These are phyloP conservation scores for Sinhomidia bicolor DNA, from an alignment of 2,888 invertebrate species.

Conservation along the genomic window DNA sequence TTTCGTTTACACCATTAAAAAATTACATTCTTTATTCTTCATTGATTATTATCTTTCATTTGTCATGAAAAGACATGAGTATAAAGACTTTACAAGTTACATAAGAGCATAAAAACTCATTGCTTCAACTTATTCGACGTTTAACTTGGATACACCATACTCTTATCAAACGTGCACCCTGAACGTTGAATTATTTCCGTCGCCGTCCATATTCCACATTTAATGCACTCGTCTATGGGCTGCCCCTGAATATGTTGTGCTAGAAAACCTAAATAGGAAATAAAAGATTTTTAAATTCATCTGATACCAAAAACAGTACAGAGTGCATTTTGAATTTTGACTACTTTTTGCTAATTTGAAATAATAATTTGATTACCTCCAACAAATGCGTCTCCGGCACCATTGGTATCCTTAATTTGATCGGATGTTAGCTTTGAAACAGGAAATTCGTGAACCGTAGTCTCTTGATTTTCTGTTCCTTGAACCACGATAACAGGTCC, in stretches of 20 bases:
- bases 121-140: too few species aligned
- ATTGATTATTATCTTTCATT: slow-evolving; percentile 3
- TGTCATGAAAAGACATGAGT: slow-evolving; percentile 23
- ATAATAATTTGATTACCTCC: slow-evolving; percentile 85
- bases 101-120: neutral
- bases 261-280: slow-evolving; percentile 94
- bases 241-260: slow-evolving; percentile 90
- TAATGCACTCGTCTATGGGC: slow-evolving; percentile 88
- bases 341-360: neutral
- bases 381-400: slow-evolving; percentile 99
- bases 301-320: too few species aligned
- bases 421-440: slow-evolving; percentile 86
- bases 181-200: slow-evolving; percentile 93
- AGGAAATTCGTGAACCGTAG: slow-evolving; percentile 84
- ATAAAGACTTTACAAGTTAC: slow-evolving; percentile 31
- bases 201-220: slow-evolving; percentile 94
- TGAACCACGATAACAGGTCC: slow-evolving; percentile 91
- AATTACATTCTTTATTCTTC: slow-evolving; percentile 29
- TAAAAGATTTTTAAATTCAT: neutral
- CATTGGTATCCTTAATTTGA: slow-evolving; percentile 97
- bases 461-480: slow-evolving; percentile 84
- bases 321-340: neutral
- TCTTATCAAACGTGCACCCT: slow-evolving; percentile 89
- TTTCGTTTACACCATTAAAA: slow-evolving; percentile 25
- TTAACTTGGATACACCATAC: slow-evolving; percentile 71